phyloP scores from a whole-genome alignment of 2,888 invertebrate genomes.

The Zootermopsis nevadensis region DNA sequence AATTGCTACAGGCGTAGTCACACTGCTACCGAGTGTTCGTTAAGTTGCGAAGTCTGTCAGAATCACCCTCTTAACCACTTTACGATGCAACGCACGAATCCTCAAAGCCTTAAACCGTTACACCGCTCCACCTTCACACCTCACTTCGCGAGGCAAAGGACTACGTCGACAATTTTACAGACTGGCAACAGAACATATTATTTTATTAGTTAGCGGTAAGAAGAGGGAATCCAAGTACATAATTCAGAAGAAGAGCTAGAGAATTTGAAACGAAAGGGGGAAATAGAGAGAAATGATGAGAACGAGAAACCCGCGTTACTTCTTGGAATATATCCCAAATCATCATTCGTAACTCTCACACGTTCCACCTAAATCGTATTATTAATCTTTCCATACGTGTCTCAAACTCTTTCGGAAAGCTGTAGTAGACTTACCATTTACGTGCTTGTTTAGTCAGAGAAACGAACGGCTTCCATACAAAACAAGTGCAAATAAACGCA shows the following conservation, averaged over 20 bases:
- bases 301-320: background rate
- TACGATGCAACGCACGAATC: constrained; percentile 24
- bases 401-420: background rate
- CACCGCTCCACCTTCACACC: constrained; percentile 14
- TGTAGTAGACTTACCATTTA: constrained; percentile 2
- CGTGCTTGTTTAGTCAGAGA: background rate
- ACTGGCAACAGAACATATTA: constrained; percentile 46
- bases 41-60: background rate
- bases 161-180: constrained; percentile 41
- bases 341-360: constrained; percentile 34
- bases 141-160: background rate
- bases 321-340: background rate
- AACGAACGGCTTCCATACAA: constrained; percentile 11
- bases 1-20: background rate
- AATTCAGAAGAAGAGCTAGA: constrained; percentile 4
- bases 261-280: background rate
- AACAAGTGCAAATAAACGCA: constrained; percentile 21
- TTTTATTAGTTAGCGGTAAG: constrained; percentile 44
- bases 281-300: background rate
- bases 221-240: background rate
- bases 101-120: constrained; percentile 7
- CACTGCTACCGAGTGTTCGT: background rate
- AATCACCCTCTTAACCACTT: background rate
- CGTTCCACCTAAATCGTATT: constrained; percentile 45
- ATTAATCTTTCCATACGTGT: constrained; percentile 48